phyloP scores from a whole-genome alignment of 2,888 invertebrate species.

The Nineta flava region DNA sequence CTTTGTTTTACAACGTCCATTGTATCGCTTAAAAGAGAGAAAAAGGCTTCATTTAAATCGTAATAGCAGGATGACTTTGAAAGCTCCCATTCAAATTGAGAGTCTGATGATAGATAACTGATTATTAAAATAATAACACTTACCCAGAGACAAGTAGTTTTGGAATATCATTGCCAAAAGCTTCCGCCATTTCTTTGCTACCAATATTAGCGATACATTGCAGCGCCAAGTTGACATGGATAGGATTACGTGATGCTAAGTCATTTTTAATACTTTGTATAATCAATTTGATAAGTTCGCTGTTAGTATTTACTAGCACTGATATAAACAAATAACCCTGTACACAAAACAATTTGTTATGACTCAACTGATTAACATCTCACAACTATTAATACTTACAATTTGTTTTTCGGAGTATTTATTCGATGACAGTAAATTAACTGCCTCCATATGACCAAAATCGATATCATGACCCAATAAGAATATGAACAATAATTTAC shows the following conservation, averaged over 20 bases:
- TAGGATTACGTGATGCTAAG: conserved; percentile 88
- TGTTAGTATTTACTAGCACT: conserved; percentile 95
- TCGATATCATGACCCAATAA: conserved; percentile 99
- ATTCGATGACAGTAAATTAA: conserved; percentile 96
- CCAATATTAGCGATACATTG: conserved; percentile 99
- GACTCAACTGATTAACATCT: not conserved
- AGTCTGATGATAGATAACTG: no score
- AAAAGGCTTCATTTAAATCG: not conserved
- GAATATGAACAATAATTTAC: conserved; percentile 98
- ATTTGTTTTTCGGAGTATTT: conserved; percentile 99
- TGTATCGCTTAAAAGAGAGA: conserved; percentile 55
- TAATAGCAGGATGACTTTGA: not conserved
- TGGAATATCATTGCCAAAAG: conserved; percentile 95
- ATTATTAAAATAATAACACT: conserved; percentile 14
- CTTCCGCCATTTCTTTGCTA: conserved; percentile 99
- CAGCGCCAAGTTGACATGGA: conserved; percentile 94
- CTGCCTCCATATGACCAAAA: conserved; percentile 99
- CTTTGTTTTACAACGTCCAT: conserved; percentile 99
- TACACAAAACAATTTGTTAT: conserved; percentile 13
- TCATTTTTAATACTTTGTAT: conserved; percentile 99
- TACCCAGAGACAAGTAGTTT: conserved; percentile 94
- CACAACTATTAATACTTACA: conserved; percentile 35
- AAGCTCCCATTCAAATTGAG: not conserved
- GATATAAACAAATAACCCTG: conserved; percentile 99
- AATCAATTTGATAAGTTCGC: conserved; percentile 96